Conservation (phyloP, 2,113 vertebrate species). For the Oreotrochilus melanogaster region DNA sequence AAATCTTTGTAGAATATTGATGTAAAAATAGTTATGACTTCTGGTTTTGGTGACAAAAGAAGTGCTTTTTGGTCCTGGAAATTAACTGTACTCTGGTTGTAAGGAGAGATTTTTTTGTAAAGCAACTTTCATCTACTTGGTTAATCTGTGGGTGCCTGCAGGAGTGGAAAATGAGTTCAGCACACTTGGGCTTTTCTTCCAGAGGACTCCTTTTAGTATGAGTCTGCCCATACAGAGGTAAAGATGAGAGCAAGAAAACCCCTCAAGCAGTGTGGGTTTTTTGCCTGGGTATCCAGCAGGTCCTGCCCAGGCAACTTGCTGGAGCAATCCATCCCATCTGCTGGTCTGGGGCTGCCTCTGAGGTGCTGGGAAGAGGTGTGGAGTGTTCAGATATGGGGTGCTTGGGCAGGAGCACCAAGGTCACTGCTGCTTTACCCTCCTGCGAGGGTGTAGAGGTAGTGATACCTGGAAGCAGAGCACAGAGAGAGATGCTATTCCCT, state of each 20-base stretch:
- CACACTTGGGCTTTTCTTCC: conserved; percentile 6
- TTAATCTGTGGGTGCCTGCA: neutral
- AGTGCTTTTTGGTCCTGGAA: neutral
- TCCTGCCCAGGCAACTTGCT: conserved; percentile 37
- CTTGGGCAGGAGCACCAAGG: neutral
- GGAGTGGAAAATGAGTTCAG: conserved; percentile 10
- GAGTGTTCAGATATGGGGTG: neutral
- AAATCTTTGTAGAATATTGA: neutral
- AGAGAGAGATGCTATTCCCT: neutral
- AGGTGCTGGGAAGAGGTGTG: neutral
- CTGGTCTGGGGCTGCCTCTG: neutral
- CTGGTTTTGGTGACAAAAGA: neutral
- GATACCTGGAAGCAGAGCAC: neutral
- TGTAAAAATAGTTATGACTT: neutral
- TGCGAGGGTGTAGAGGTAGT: neutral
- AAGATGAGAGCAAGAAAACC: conserved; percentile 51
- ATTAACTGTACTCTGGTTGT: neutral
- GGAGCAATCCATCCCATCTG: conserved; percentile 16
- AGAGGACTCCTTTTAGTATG: neutral
- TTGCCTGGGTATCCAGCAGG: conserved; percentile 61
- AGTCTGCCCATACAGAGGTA: conserved; percentile 9
- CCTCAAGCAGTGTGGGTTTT: conserved; percentile 43
- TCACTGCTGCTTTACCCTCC: neutral
- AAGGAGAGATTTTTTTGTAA: neutral
- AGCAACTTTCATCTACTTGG: conserved; percentile 30